Evolutionary conservation across 2,888 invertebrate species (phyloP), one percentile per base, ranked within the genome.

Genomic region (Stenichneumon culpator): DNA sequence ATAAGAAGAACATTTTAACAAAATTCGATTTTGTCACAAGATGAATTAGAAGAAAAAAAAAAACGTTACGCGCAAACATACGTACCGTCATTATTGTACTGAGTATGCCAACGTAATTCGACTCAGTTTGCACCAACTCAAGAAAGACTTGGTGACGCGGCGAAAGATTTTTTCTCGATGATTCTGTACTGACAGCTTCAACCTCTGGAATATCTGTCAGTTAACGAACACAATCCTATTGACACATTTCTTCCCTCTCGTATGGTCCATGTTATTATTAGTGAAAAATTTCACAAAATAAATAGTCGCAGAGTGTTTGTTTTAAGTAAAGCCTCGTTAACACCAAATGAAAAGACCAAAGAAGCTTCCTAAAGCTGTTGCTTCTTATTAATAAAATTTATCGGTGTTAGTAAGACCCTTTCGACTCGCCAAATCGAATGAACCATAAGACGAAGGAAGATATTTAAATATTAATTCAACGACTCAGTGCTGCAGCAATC

Each of bases 91-190:
- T 96, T 91, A 99, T 98, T 54, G 98, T 98, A 90, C 98, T 96
- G 90, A 99, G 95, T 92, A 99, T 99, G 86, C 97, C 97, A 84
- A 99, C 99, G 94, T 99, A 99, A 95, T 99, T 99, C 83, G 97
- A 97, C 94, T 99, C 99, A 0, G 99, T 99, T 94, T 99, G 98
- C 87, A 98, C 96, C 90, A 99, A 95, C 94, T 99, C 99, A 94
- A 97, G 96, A 93, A 97, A 97, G 72, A 98, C 97, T 94, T 97
- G 97, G 92, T 97, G 97, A 74, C 98, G 95, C 3, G 97, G 96
- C 63, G 97, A 97, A 93, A 97, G 95, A 88, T 96, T 95, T 91
- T 97, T 97, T 86, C 97, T 94, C 82, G 96, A 95, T 74, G 96
- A 95, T 90, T 96, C 97, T 85, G 91, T 88, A 89, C 95, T 95